These are phyloP conservation scores for Hydrozoanthus gracilis DNA, from an alignment of 92 coral and sea anemone genomes.

Conservation along the genomic window DNA sequence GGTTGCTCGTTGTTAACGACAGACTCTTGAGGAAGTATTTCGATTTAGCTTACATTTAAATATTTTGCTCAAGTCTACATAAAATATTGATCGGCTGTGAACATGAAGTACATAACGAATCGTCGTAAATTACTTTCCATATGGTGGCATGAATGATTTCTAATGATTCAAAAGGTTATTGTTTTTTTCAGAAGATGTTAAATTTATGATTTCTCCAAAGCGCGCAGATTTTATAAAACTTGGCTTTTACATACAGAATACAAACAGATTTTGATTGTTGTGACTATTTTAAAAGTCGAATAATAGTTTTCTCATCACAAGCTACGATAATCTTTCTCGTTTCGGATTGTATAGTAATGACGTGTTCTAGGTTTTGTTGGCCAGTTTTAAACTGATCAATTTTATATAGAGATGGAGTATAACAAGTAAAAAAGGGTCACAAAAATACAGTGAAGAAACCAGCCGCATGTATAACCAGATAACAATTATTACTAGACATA, in stretches of 20 bases:
- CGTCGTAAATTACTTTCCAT: slow-evolving; percentile 26
- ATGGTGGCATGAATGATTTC: slow-evolving; percentile 21
- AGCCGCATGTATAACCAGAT: no score
- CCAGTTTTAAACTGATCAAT: neutral
- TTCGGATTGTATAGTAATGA: slow-evolving; percentile 5
- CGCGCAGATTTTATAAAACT: neutral
- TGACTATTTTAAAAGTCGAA: neutral
- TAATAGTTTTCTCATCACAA: neutral
- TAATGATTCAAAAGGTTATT: neutral
- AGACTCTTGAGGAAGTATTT: neutral
- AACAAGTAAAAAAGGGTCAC: no score
- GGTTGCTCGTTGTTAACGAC: neutral
- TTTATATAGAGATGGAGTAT: no score
- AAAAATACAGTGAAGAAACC: no score
- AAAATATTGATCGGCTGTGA: slow-evolving; percentile 37
- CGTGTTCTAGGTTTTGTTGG: neutral
- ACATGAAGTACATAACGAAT: neutral
- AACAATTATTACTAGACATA: no score
- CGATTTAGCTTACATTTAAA: neutral
- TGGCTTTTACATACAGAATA: neutral
- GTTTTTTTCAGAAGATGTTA: neutral
- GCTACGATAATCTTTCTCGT: neutral
- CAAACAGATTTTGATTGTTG: no score
- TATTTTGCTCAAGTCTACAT: slow-evolving; percentile 29
- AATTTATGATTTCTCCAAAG: neutral